phyloP scores from a whole-genome alignment of 1,140 invertebrate species.

The Nylanderia fulva region DNA sequence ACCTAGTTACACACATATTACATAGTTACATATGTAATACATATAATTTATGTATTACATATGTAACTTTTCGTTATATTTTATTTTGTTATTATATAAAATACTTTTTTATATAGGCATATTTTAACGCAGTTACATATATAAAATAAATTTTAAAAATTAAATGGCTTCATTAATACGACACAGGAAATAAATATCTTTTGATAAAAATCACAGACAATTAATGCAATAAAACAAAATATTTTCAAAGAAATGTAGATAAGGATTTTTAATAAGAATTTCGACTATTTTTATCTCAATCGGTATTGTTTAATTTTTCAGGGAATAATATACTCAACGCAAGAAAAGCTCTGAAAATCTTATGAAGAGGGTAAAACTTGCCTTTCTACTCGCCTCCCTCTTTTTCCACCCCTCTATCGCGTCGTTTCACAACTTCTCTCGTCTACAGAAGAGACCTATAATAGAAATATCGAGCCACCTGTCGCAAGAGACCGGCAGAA shows the following conservation, averaged over 20 bases:
- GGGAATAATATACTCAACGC: background rate
- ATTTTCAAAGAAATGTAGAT: background rate
- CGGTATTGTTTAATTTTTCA: background rate
- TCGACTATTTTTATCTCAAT: background rate
- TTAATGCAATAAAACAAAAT: no score
- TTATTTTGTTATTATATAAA: no score
- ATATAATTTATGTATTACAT: no score
- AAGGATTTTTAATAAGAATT: background rate
- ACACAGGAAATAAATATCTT: background rate
- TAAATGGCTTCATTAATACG: background rate
- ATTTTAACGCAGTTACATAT: no score
- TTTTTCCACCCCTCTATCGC: background rate
- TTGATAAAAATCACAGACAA: no score
- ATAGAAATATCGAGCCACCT: slow-evolving; percentile 48
- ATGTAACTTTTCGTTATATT: no score
- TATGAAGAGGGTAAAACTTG: background rate
- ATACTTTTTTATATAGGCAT: no score
- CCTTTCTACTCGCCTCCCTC: background rate
- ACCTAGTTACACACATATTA: no score
- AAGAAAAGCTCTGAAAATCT: background rate
- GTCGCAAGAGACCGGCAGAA: slow-evolving; percentile 29
- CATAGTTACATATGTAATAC: no score
- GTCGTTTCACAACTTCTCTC: slow-evolving; percentile 16
- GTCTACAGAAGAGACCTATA: slow-evolving; percentile 1
- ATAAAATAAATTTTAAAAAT: no score